A percentile compares a stretch with the other conserved stretches of the same genome.
Evolutionary conservation across 1,140 invertebrate species (phyloP).

Genomic region (Leptopilina boulardi): DNA sequence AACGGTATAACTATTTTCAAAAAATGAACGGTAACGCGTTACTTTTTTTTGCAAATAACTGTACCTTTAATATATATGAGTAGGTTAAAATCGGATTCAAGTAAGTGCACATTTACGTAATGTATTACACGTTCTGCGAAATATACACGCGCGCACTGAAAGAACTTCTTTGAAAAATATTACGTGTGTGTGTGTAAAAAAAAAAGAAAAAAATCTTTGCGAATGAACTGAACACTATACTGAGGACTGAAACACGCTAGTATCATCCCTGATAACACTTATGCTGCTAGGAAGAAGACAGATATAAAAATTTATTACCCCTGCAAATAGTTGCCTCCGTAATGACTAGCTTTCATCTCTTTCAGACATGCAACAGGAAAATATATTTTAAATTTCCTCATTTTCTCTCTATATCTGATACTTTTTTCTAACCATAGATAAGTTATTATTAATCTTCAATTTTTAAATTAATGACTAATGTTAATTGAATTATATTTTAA

Average conservation of each 20-base stretch:
- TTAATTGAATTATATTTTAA: no score
- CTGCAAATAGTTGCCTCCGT: slow-evolving; percentile 8
- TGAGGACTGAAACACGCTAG: not conserved
- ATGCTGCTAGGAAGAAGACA: not conserved
- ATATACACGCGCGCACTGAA: not conserved
- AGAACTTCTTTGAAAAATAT: not conserved
- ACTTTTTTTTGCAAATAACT: no score
- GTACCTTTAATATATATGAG: not conserved
- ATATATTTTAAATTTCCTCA: not conserved
- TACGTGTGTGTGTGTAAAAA: no score
- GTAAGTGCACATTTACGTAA: not conserved
- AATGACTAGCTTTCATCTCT: slow-evolving; percentile 6
- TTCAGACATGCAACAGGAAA: slow-evolving; percentile 3
- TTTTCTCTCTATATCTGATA: not conserved
- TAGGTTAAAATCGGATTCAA: not conserved
- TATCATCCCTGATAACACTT: slow-evolving; percentile 2
- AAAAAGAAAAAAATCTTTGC: not conserved
- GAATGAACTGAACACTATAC: not conserved
- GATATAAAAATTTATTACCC: slow-evolving; percentile 10
- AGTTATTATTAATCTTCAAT: no score
- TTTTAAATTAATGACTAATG: no score
- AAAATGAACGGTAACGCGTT: no score
- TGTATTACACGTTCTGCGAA: not conserved
- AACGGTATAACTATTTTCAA: no score
- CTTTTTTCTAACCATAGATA: not conserved